Evolutionary conservation across 1,140 invertebrate genomes (phyloP).

Genomic region (Drosophila persimilis): DNA sequence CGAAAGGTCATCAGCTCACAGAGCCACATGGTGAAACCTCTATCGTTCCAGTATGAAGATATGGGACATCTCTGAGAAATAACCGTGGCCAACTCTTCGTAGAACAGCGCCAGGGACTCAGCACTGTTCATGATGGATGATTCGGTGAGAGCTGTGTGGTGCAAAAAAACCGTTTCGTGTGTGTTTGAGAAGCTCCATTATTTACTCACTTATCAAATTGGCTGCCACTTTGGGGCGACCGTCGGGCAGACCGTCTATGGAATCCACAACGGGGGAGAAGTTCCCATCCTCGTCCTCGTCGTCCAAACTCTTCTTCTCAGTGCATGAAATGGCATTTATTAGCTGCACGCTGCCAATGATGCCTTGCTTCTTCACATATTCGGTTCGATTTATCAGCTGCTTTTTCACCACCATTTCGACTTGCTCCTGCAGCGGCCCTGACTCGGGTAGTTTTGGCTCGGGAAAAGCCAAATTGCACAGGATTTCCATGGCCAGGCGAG

Average conservation of each 20-base stretch:
- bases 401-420: constrained; percentile 86
- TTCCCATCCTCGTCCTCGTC: constrained; percentile 23
- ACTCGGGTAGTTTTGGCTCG: constrained; percentile 78
- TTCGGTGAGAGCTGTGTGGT: constrained; percentile 66
- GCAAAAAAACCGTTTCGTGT: constrained; percentile 4
- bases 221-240: constrained; percentile 82
- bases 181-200: no score
- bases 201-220: constrained; percentile 64
- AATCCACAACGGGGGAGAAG: constrained; percentile 55
- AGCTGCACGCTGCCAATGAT: constrained; percentile 83
- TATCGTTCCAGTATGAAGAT: constrained; percentile 79
- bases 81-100: constrained; percentile 88
- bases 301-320: constrained; percentile 23
- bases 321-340: constrained; percentile 81
- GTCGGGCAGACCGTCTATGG: constrained; percentile 66
- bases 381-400: constrained; percentile 84
- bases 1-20: constrained; percentile 85
- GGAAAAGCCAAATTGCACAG: constrained; percentile 85
- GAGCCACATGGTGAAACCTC: constrained; percentile 86
- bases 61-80: constrained; percentile 69
- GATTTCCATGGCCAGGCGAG: constrained; percentile 84
- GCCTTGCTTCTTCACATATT: constrained; percentile 82
- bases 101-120: constrained; percentile 87
- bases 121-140: constrained; percentile 76
- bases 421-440: constrained; percentile 85